Percentiles rank a stretch among this genome's conserved stretches.
Evolutionary conservation across 2,113 vertebrate species (phyloP).

Genomic region (Boulengerochromis microlepis): DNA sequence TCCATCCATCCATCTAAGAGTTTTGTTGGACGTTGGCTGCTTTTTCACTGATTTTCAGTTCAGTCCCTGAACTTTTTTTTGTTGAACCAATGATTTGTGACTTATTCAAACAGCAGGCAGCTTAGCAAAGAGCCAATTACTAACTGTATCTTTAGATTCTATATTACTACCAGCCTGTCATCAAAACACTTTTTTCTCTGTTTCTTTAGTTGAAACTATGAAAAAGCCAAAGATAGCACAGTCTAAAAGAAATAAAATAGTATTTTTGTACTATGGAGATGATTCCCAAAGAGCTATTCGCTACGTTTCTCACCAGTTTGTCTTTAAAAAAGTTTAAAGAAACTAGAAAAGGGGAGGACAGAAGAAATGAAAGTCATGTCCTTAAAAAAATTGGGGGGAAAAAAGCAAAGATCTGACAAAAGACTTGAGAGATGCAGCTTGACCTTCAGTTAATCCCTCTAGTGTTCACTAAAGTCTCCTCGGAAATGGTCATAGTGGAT

Average conservation of each 20-base stretch:
- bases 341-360: background rate
- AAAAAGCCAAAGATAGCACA: background rate
- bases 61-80: background rate
- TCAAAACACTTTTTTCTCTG: background rate
- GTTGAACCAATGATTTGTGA: fast-evolving
- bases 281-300: background rate
- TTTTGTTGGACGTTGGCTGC: fast-evolving
- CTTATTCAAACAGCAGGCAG: background rate
- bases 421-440: background rate
- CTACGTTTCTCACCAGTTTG: background rate
- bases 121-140: background rate
- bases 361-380: background rate
- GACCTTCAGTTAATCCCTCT: background rate
- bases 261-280: background rate
- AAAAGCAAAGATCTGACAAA: background rate
- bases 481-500: background rate
- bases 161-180: background rate
- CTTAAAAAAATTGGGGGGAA: fast-evolving
- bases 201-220: background rate
- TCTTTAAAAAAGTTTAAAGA: background rate
- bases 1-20: fast-evolving
- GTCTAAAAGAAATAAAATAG: background rate
- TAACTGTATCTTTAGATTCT: background rate
- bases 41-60: background rate
- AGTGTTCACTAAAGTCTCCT: background rate